Evolutionary conservation across 2,113 vertebrate genomes (phyloP).

Genomic region (Progne subis): DNA sequence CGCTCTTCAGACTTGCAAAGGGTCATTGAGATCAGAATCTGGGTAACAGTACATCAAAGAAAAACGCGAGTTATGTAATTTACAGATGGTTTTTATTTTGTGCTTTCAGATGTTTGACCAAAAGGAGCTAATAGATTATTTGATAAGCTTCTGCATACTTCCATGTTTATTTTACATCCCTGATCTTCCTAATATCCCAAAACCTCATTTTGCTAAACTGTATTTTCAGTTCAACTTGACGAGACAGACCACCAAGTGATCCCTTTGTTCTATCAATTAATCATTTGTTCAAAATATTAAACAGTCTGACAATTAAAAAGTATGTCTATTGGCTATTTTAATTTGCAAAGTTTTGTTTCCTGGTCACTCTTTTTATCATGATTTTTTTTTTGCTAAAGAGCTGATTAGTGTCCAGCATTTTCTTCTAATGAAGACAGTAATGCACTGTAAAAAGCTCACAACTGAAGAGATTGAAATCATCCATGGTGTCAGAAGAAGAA

Average conservation of each 20-base stretch:
- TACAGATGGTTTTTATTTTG: not conserved
- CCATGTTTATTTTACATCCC: not conserved
- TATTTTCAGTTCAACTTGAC: not conserved
- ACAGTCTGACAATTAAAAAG: not conserved
- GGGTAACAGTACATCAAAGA: not conserved
- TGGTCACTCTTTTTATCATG: not conserved
- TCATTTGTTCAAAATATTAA: not conserved
- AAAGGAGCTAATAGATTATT: not conserved
- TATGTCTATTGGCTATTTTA: not conserved
- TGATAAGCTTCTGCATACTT: not conserved
- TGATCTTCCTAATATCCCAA: not conserved
- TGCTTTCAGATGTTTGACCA: not conserved
- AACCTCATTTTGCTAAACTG: not conserved
- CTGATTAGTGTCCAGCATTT: not conserved
- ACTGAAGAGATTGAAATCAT: not conserved
- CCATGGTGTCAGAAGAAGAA: not conserved
- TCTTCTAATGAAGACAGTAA: not conserved
- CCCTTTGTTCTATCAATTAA: not conserved
- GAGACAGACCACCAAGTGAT: not conserved
- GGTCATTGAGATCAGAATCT: not conserved
- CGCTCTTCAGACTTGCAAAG: not conserved
- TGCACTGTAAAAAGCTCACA: not conserved
- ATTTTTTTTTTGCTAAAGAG: not conserved
- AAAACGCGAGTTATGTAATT: not conserved
- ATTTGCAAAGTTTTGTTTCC: not conserved